These are phyloP conservation scores for Agrochola litura DNA, from an alignment of 2,888 invertebrate species.

Conservation along the genomic window DNA sequence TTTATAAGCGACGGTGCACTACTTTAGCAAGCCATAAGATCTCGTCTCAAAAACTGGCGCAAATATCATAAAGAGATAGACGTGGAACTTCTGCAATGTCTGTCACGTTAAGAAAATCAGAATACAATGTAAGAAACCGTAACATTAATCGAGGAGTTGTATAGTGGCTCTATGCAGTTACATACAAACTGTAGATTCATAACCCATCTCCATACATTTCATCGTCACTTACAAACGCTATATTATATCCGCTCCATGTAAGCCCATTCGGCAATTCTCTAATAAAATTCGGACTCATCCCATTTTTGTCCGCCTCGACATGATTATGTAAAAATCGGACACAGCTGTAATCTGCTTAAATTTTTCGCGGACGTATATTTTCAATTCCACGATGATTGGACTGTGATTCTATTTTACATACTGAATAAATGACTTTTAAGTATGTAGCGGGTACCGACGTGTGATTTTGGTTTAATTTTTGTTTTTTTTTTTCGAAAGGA, in stretches of 20 bases:
- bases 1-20: neutral
- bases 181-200: neutral
- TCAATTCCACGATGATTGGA: constrained; percentile 60
- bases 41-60: neutral
- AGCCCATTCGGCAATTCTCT: constrained; percentile 33
- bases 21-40: neutral
- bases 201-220: constrained; percentile 4
- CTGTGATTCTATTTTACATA: constrained; percentile 61
- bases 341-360: constrained; percentile 60
- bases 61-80: no score
- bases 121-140: neutral
- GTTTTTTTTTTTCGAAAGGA: neutral
- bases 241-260: constrained; percentile 14
- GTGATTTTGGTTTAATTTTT: constrained; percentile 9
- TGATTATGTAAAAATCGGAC: constrained; percentile 66
- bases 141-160: neutral
- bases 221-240: neutral
- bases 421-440: constrained; percentile 55
- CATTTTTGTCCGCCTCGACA: constrained; percentile 33
- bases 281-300: constrained; percentile 49
- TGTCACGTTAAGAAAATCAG: neutral
- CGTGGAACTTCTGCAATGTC: neutral
- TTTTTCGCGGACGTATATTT: constrained; percentile 58
- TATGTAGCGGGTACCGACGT: constrained; percentile 10
- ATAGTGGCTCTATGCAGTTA: neutral